Evolutionary conservation across 2,113 vertebrate genomes (phyloP), one percentile per base, ranked within the genome.

Genomic region (Syrmaticus mikado): DNA sequence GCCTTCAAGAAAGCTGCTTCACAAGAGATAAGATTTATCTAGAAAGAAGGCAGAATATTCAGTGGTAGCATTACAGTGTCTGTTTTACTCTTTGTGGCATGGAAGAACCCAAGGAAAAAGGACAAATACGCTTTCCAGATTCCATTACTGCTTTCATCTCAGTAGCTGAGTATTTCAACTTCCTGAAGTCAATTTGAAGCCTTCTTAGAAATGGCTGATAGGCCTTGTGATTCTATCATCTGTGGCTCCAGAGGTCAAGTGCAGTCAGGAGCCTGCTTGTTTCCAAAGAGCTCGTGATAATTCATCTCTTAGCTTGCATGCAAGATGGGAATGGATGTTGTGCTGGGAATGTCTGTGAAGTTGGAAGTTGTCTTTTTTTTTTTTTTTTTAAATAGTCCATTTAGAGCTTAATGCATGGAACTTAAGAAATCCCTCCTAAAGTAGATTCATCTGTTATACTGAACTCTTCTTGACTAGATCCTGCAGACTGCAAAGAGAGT

Each of bases 1-100:
- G 30, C 65, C 75, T 65, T 68, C 11, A 40, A 61, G 67, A 89
- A 66, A n/a, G 72, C 71, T 92, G 89, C 75, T 87, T n/a, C 0
- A 2, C 20, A 27, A 64, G 71, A 77, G 91, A 95, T 93, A 87
- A 92, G 36, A 43, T 57, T 93, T 82, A 94, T 95, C 87, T 70
- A 53, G 92, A 70, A 36, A 14, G 41, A 6, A 10, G 67, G 50
- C 50, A 27, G 30, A 17, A 3, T 48, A 1, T 19, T n/a, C 40
- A 21, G 21, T 6, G 32, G 38, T 25, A 11, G 55, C 10, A 20
- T 46, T 0, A 0, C 27, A 17, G 27, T 12, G 65, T 61, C 61
- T 64, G 34, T 21, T 78, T 20, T 75, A 61, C 53, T 53, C 36
- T 67, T 48, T 1, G 0, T 32, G 72, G 48, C 60, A 50, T 27